A percentile compares a stretch with the other conserved stretches of the same genome.
These are phyloP conservation scores for Anolis apletophallus DNA, from an alignment of 2,797 vertebrate species.

Conservation along the genomic window DNA sequence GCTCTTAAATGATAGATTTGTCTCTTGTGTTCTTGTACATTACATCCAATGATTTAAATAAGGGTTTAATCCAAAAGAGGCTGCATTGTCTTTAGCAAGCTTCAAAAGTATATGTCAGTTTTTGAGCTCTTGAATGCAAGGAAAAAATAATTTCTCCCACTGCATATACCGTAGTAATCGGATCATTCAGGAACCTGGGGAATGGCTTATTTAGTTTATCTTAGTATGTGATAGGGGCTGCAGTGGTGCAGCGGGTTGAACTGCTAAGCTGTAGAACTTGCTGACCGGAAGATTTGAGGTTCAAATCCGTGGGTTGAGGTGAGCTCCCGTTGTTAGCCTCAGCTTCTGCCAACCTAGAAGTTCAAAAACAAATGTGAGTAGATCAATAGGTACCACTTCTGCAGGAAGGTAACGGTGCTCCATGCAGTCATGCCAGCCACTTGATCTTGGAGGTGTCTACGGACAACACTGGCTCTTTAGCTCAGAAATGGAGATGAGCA, in stretches of 20 bases:
- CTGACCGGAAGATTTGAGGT: too few relatives aligned
- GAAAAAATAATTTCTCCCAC: neutral
- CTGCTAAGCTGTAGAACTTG: too few relatives aligned
- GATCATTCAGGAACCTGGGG: neutral
- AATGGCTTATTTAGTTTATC: neutral
- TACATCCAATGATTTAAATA: neutral
- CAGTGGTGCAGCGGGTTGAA: neutral
- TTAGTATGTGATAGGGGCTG: neutral
- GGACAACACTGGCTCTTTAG: too few relatives aligned
- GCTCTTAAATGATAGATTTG: conserved; percentile 12
- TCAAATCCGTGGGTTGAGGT: too few relatives aligned
- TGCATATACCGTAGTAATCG: neutral
- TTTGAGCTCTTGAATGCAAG: neutral
- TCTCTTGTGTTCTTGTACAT: neutral
- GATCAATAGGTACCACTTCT: too few relatives aligned
- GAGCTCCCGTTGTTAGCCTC: too few relatives aligned
- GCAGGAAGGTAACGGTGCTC: too few relatives aligned
- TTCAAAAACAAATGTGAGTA: too few relatives aligned
- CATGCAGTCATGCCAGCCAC: too few relatives aligned
- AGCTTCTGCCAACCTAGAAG: too few relatives aligned
- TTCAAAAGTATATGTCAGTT: neutral
- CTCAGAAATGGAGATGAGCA: too few relatives aligned
- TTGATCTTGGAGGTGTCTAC: too few relatives aligned
- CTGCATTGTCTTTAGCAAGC: neutral
- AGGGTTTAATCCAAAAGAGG: neutral